A percentile compares a stretch with the other conserved stretches of the same genome.
These are phyloP conservation scores for Nipponia nippon DNA, from an alignment of 2,113 vertebrate species.

Conservation along the genomic window DNA sequence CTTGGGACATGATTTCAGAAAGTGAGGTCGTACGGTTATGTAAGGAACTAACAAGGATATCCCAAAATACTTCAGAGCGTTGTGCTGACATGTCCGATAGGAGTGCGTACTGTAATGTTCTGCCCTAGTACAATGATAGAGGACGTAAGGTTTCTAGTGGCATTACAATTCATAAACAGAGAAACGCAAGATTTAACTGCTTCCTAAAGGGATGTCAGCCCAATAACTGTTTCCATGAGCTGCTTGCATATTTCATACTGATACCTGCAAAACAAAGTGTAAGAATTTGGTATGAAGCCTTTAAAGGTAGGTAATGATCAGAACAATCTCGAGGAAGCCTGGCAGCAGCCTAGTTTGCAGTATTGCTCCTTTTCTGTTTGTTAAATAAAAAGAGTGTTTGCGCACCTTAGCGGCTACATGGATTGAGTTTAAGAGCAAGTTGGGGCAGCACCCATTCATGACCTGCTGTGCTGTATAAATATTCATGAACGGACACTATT, in stretches of 20 bases:
- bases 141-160: neutral
- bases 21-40: neutral
- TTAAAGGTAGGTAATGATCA: neutral
- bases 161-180: neutral
- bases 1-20: conserved; percentile 23
- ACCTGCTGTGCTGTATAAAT: neutral
- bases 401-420: neutral
- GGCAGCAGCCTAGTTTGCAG: neutral
- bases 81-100: neutral
- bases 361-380: neutral
- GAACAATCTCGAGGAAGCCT: neutral
- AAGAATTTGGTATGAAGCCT: neutral
- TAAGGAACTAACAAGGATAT: conserved; percentile 27
- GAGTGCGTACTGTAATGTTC: neutral
- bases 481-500: neutral
- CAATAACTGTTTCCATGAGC: neutral
- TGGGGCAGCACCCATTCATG: neutral
- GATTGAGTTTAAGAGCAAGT: neutral
- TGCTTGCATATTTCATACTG: neutral
- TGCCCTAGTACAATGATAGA: neutral
- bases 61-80: conserved; percentile 15
- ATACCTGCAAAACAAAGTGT: neutral
- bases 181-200: neutral
- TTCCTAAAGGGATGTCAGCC: neutral
- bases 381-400: neutral